Evolutionary conservation across 1,140 invertebrate genomes (phyloP).

Genomic region (Neodiprion fabricii): DNA sequence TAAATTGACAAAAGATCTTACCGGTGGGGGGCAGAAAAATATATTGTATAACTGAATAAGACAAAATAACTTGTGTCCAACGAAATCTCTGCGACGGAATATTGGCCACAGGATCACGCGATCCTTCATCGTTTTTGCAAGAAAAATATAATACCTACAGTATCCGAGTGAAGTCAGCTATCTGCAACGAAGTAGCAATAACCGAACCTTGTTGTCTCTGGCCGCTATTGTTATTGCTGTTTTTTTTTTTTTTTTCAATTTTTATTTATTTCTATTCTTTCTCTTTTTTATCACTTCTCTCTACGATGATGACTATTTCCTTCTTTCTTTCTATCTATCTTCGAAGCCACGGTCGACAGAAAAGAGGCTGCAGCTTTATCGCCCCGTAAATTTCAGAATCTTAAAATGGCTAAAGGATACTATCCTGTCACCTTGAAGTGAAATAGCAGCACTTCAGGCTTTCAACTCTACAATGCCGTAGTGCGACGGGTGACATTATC

Average conservation of each 20-base stretch:
- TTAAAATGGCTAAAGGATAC: slow-evolving; percentile 1
- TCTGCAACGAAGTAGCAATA: background rate
- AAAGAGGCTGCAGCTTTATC: background rate
- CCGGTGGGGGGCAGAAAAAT: no score
- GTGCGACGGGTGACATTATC: no score
- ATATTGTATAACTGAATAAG: no score
- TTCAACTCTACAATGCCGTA: background rate
- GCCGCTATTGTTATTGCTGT: background rate
- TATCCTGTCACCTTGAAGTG: background rate
- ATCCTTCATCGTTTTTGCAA: no score
- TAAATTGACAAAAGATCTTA: no score
- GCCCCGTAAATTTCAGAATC: background rate
- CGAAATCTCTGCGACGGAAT: no score
- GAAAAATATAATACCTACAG: no score
- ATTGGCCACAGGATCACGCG: no score
- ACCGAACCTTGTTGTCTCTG: background rate
- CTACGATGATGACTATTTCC: background rate
- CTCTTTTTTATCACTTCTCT: no score
- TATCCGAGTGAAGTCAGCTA: no score
- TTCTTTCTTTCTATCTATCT: background rate
- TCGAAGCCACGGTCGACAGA: background rate
- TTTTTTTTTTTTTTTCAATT: background rate
- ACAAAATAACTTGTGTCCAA: no score
- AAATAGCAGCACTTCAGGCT: background rate
- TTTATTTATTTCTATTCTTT: no score